A percentile compares a stretch with the other conserved stretches of the same genome.
phyloP scores from a whole-genome alignment of 2,113 vertebrate species.

The Oryzias celebensis region DNA sequence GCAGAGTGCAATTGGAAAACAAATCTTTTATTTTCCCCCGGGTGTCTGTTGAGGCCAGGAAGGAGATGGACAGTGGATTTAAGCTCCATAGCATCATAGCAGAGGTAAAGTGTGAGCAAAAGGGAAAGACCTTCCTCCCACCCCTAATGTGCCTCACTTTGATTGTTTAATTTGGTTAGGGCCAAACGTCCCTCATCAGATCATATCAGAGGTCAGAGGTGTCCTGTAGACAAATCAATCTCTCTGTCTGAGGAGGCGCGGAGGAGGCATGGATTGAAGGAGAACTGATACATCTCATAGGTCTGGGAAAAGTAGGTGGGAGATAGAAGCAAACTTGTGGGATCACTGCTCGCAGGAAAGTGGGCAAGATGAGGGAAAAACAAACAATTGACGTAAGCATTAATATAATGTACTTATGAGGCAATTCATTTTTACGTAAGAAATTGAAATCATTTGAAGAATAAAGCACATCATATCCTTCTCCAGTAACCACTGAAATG shows the following conservation, averaged over 20 bases:
- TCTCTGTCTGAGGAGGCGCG: conserved; percentile 81
- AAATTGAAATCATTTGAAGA: conserved; percentile 55
- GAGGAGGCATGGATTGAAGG: conserved; percentile 68
- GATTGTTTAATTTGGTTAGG: conserved; percentile 88
- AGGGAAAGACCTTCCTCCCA: conserved; percentile 66
- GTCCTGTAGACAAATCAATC: conserved; percentile 79
- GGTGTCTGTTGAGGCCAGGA: conserved; percentile 73
- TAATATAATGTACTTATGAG: conserved; percentile 74
- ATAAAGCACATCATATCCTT: conserved; percentile 10
- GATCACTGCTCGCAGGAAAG: conserved; percentile 74
- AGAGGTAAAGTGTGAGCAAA: conserved; percentile 29
- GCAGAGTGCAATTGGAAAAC: conserved; percentile 93
- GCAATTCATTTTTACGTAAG: conserved; percentile 63
- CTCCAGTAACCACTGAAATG: no score
- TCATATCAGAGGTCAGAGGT: conserved; percentile 88
- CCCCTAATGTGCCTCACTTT: conserved; percentile 82
- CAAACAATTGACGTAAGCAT: conserved; percentile 78
- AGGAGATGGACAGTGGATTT: conserved; percentile 60
- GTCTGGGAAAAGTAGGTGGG: conserved; percentile 63
- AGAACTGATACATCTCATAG: conserved; percentile 69
- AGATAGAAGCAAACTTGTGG: conserved; percentile 74
- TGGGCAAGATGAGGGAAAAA: conserved; percentile 66
- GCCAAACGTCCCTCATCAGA: conserved; percentile 82
- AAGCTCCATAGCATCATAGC: conserved; percentile 48
- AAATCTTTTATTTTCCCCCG: conserved; percentile 88